Base-by-base conservation (phyloP, 2,113 vertebrate species). In the Cyprinodon tularosa region DNA sequence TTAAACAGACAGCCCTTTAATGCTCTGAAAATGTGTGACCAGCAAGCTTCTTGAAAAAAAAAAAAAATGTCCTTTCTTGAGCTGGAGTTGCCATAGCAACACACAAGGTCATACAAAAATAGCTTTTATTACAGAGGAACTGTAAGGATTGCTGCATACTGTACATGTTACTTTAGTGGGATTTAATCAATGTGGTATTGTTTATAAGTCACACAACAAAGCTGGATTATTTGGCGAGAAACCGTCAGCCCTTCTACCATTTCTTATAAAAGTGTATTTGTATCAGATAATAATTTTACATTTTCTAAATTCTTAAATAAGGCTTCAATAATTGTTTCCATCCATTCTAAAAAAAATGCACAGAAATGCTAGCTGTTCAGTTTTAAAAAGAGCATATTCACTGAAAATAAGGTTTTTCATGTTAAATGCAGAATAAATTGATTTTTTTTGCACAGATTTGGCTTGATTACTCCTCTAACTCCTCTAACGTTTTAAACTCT, bases 41-140 rank as follows among this genome's bases (percentile, higher is more conserved):
- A 91, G 89, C 78, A 84, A 86, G 71, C 75, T 72, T 74, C 68
- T 74, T 85, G 83, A 89, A 90, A 78, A 84, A 80, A 90, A 63
- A 75, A 77, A 29, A 1, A 88, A 75, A 77, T 71, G 80, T 72
- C 73, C 74, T 81, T 81, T 74, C 84, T 84, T 88, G 82, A 89
- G 74, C 89, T 92, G 93, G 91, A 89, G 92, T 94, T 92, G 79
- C 93, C 87, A 95, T 93, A 88, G 91, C 86, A 94, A 95, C 93
- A 78, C 86, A 84, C 83, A 88, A 89, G 82, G 92, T 89, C 86
- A 90, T 78, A 73, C 82, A 85, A 85, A 90, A 90, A 92, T 85
- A 89, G 85, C 87, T 77, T 79, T 77, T 63, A 89, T 88, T 91
- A 90, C 71, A 89, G 86, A 86, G 48, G 44, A 72, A 80, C 66